Evolutionary conservation across 1,140 invertebrate genomes (phyloP), one percentile per base, ranked within the genome.

Genomic region (Steinernema khuongi): DNA sequence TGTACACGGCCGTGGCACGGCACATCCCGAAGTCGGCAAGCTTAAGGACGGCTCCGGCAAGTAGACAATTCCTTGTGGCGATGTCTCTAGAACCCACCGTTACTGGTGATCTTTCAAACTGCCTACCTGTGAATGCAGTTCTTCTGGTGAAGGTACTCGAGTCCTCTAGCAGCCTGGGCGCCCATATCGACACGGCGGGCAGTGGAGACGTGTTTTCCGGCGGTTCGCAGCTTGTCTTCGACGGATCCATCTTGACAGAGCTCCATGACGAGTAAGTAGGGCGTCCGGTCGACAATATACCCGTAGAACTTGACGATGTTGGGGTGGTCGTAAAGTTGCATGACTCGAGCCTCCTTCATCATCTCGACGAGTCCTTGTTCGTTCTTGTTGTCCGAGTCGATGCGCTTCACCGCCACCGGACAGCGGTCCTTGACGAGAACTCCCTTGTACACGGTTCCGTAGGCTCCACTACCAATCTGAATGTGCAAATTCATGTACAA

Each of bases 21-120:
- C 81, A 83, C 80, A 81, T 83, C 41, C 81, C 80, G 60, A 81
- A 81, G 73, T 81, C 80, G 0, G 80, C 80, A 18, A 81, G 60
- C 68, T 81, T 83, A 0, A 81, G 29, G 7, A 73, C 71, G n/a
- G 44, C 66, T 1, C 32, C 32, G 44, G 67, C 31, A 26, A 83
- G 68, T 4, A 81, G 78, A 44, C 81, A 83, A 60, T 81, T 81
- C n/a, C 80, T 69, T 1, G 80, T 50, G 22, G 80, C 80, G 29
- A 81, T 80, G 60, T 81, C 80, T 1, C 81, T 78, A 73, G 31
- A 74, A 74, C 74, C 2, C 31, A 26, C 18, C 18, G 60, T 41
- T 31, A 71, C 33, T 66, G 4, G 1, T 17, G 7, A 33, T 33
- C 73, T 1, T 72, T 19, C 17, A 67, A 26, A 31, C 17, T 32